Conservation (phyloP, 2,888 invertebrate species). For the Temnothorax unifasciatus region DNA sequence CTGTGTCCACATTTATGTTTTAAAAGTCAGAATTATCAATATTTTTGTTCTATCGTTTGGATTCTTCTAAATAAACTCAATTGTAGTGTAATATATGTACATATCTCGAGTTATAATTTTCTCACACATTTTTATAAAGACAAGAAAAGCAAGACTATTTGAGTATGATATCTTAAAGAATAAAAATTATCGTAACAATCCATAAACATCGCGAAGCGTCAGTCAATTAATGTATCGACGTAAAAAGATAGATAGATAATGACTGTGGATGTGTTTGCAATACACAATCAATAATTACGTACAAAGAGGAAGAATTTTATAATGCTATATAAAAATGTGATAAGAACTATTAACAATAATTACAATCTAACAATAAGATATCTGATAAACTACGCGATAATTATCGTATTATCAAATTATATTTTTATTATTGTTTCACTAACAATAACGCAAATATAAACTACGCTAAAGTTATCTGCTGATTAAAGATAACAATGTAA, state of each 20-base stretch:
- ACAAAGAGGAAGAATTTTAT: background rate
- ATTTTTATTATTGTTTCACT: background rate
- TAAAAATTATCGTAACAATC: background rate
- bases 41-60: background rate
- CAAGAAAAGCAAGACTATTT: background rate
- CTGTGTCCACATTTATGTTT: background rate
- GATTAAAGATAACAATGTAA: background rate
- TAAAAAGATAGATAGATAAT: conserved; percentile 11
- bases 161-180: background rate
- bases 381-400: background rate
- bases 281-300: conserved; percentile 4
- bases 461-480: background rate
- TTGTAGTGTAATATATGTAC: conserved; percentile 4
- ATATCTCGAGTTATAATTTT: background rate
- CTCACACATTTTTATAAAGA: background rate
- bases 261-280: background rate
- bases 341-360: background rate
- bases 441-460: background rate
- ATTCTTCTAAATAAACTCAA: background rate
- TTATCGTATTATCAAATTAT: background rate
- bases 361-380: background rate
- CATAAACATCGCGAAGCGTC: background rate
- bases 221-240: background rate
- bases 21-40: background rate
- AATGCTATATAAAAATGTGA: background rate